These are phyloP conservation scores for Botia almorhae DNA, from an alignment of 2,797 vertebrate species.

Conservation along the genomic window DNA sequence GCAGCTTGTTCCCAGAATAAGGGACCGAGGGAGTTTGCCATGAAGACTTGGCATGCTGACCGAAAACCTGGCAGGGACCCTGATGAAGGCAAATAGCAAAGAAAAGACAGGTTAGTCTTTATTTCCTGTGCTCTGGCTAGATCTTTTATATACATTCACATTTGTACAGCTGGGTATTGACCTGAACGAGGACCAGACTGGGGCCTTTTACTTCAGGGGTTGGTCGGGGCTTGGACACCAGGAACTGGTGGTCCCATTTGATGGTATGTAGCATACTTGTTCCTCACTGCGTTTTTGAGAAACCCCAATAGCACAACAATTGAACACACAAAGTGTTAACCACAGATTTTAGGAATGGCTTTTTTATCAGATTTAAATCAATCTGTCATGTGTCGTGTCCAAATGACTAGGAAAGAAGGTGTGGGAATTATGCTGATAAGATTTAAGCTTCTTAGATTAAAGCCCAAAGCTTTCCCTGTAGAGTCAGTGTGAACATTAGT, in stretches of 20 bases:
- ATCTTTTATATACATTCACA: slow-evolving; percentile 51
- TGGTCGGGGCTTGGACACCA: slow-evolving; percentile 58
- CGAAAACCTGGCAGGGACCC: slow-evolving; percentile 55
- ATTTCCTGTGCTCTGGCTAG: slow-evolving; percentile 51
- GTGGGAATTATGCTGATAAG: not conserved
- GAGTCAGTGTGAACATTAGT: slow-evolving; percentile 22
- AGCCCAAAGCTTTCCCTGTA: not conserved
- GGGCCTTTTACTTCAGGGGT: slow-evolving; percentile 40
- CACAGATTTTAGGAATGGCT: not conserved
- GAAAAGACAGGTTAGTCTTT: slow-evolving; percentile 53
- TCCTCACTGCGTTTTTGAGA: slow-evolving; percentile 19
- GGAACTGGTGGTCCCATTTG: slow-evolving; percentile 41
- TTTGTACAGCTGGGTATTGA: slow-evolving; percentile 67
- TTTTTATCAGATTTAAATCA: not conserved
- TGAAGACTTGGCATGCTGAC: slow-evolving; percentile 37
- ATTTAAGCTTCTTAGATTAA: slow-evolving; percentile 16
- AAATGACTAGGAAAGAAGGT: not conserved
- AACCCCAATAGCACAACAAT: slow-evolving; percentile 48
- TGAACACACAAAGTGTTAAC: not conserved
- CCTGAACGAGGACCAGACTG: slow-evolving; percentile 49
- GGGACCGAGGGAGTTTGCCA: slow-evolving; percentile 45
- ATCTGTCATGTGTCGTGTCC: not conserved
- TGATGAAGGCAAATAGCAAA: slow-evolving; percentile 59
- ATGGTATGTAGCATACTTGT: slow-evolving; percentile 27
- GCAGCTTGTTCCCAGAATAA: slow-evolving; percentile 48